These are phyloP conservation scores for Oreotrochilus melanogaster DNA, from an alignment of 2,113 vertebrate genomes.

Conservation along the genomic window DNA sequence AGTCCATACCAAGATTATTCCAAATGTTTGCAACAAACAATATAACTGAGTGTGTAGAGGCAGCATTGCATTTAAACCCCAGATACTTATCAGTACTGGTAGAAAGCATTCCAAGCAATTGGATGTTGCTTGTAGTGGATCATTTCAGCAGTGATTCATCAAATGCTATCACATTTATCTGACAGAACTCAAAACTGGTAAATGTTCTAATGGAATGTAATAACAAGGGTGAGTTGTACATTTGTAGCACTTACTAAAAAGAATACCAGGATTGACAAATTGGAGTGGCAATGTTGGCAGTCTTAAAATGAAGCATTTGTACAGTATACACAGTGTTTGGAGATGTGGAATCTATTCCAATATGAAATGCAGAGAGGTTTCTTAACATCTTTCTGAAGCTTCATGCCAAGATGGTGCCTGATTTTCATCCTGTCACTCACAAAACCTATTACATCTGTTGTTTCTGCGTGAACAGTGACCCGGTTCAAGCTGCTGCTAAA, in stretches of 20 bases:
- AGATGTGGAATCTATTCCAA: conserved; percentile 65
- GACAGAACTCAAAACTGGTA: conserved; percentile 76
- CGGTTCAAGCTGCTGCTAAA: conserved; percentile 72
- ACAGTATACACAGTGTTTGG: conserved; percentile 66
- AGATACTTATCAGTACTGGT: conserved; percentile 66
- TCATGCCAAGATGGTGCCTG: conserved; percentile 70
- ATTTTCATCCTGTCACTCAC: conserved; percentile 75
- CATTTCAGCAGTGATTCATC: conserved; percentile 71
- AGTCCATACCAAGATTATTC: conserved; percentile 46
- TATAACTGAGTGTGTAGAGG: conserved; percentile 28
- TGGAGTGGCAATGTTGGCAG: conserved; percentile 72
- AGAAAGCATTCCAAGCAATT: conserved; percentile 64
- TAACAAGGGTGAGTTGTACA: conserved; percentile 72
- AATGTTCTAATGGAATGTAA: conserved; percentile 74
- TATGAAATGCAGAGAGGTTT: conserved; percentile 64
- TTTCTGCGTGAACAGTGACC: conserved; percentile 70
- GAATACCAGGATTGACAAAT: conserved; percentile 71
- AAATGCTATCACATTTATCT: conserved; percentile 53
- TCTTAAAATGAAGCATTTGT: conserved; percentile 72
- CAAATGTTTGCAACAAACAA: conserved; percentile 47
- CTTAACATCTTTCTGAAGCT: conserved; percentile 68
- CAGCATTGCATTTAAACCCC: conserved; percentile 27
- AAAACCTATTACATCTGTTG: conserved; percentile 71
- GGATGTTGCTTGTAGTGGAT: conserved; percentile 65
- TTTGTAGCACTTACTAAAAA: conserved; percentile 70